Base-by-base conservation (phyloP, 2,888 invertebrate species). In the Ormyrus nitidulus region DNA sequence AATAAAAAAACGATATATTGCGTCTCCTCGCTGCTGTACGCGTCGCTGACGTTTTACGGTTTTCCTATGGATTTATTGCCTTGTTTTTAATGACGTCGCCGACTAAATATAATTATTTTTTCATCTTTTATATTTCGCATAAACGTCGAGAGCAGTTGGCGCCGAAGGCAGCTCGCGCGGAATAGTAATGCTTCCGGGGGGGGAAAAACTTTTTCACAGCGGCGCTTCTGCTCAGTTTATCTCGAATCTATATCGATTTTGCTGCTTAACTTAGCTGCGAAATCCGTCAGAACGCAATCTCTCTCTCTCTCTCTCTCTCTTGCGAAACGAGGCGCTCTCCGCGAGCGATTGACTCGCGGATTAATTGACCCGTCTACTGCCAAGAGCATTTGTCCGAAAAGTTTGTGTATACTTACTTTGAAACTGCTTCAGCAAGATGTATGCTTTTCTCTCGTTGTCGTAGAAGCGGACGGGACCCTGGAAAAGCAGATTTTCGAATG, bases 371-470 rank as follows among this genome's bases (percentile, higher is more conserved):
- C 44, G 68, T 69, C 64, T 46, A 46, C 19, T 44, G 11, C 34
- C 11, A 7, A 13, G 34, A 53, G 53, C 75, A 62, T 44, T 79
- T 65, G 9, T 5, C 34, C 34, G 7, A 7, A 46, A n/a, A 53
- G 53, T 68, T 62, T 44, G 73, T 65, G 6, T 5, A 62, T 82
- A 89, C 91, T 91, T 86, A 94, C 94, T 92, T 92, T 97, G 98
- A 90, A 98, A 98, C 91, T 99, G 99, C 90, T 97, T 97, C 81
- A 99, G 92, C 77, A 98, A 92, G 83, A 99, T 98, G 82, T 96
- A 96, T 0, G 99, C 99, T 88, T 98, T 96, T 54, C 99, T 93
- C 89, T 99, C 98, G 90, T 99, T 99, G 90, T 98, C 96, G 86
- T 96, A 96, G 91, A 99, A 99, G 56, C 96, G 94, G 5, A 98